Base-by-base conservation (phyloP, 2,113 vertebrate species). In the Dasyornis broadbenti region DNA sequence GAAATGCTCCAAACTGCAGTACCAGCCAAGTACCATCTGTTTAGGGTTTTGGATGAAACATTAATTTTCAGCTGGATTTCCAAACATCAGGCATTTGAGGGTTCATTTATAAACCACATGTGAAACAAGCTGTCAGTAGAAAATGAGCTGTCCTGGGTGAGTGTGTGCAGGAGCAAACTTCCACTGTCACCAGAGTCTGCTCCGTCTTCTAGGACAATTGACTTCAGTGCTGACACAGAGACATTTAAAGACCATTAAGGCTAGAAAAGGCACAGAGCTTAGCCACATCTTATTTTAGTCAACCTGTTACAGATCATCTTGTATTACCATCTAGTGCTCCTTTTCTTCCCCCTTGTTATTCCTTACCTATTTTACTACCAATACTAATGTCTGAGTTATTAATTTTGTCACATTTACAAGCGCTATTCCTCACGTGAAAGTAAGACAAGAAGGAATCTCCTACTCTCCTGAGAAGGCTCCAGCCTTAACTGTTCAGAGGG, bases 21-120 rank as follows among this genome's bases (percentile, higher is more conserved):
- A 65, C 54, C 82, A 70, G 53, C 47, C 68, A 95, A 88, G 57
- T 70, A 91, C 82, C 82, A 89, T 95, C 89, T 94, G 89, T 92
- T 95, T 83, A 68, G 42, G 14, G 15, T 75, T 94, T 90, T 76
- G 76, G 53, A 86, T 72, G 42, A 82, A 95, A 70, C 42, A 66
- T 59, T 82, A 16, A 65, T 84, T 94, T 92, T 91, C 68, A 61
- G 14, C 56, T 83, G 52, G 54, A 37, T 94, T 71, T 96, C 79
- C 28, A 87, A 84, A 70, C 77, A 53, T 59, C 42, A 70, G 54
- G 61, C 33, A 17, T 75, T 80, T 72, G 75, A 87, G 37, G 11
- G 31, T 39, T 94, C 47, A 42, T 89, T 82, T 94, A 53, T 52
- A 94, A 94, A 72, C 60, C 56, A 84, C 71, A 72, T 60, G 24